Evolutionary conservation across 1,140 invertebrate genomes (phyloP), one percentile per base, ranked within the genome.

Genomic region (Drosophila setifemur): DNA sequence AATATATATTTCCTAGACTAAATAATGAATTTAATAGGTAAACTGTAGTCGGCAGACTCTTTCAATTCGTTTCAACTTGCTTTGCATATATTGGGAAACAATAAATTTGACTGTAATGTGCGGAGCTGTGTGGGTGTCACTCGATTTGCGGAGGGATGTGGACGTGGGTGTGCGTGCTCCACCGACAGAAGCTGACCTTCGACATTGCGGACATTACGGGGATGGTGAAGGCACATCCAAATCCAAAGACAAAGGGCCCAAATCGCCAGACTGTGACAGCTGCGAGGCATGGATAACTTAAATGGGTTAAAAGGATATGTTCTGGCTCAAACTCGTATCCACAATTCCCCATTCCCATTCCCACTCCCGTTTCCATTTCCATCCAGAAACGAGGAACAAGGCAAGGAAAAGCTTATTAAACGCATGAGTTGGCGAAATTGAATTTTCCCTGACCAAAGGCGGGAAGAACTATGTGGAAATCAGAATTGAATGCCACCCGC

Each of bases 1-100:
- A n/a, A n/a, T n/a, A n/a, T n/a, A n/a, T n/a, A n/a, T n/a, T n/a
- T n/a, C n/a, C n/a, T n/a, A n/a, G n/a, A n/a, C n/a, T n/a, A n/a
- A n/a, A n/a, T n/a, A n/a, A n/a, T n/a, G n/a, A n/a, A n/a, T n/a
- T n/a, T 37, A 37, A 12, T 12, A 0, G 50, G 52, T 43, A 57
- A 6, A 3, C 0, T 1, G 1, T 3, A 43, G 25, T 57, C 52
- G 25, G 1, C 3, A 57, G 19, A 8, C 26, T 16, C 14, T 23
- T 7, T 6, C 4, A 0, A n/a, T n/a, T 2, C 31, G 6, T 19
- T 33, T 21, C n/a, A 8, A 33, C 25, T 43, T 26, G 58, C 71
- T 86, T 86, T 86, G 81, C 81, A 86, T 86, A 86, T 86, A 86
- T 86, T 86, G 81, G 75, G 68, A 86, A 86, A 86, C 81, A 86